Evolutionary conservation across 2,113 vertebrate species (phyloP).

Genomic region (Burhinus oedicnemus): DNA sequence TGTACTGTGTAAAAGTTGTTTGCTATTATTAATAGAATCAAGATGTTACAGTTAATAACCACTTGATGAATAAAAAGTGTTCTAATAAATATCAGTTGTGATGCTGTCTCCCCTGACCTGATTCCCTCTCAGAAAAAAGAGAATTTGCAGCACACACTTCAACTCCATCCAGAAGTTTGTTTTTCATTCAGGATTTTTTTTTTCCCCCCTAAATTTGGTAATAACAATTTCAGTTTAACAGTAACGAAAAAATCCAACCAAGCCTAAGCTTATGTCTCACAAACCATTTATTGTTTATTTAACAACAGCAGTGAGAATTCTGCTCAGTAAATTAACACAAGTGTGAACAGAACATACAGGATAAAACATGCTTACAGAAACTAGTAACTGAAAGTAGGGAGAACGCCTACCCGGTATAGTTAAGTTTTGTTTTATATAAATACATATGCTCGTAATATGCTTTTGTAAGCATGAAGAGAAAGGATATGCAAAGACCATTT

Average conservation of each 20-base stretch:
- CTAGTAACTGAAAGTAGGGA: neutral
- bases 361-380: slow-evolving; percentile 42
- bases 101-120: neutral
- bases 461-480: neutral
- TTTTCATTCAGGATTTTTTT: neutral
- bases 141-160: neutral
- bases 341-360: slow-evolving; percentile 9
- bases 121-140: neutral
- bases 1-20: too few relatives aligned
- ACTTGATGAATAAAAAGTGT: neutral
- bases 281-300: neutral
- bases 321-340: neutral
- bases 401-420: neutral
- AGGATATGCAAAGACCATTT: neutral
- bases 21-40: too few relatives aligned
- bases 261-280: neutral
- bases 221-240: neutral
- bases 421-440: neutral
- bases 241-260: neutral
- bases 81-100: neutral
- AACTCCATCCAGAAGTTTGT: neutral
- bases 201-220: neutral
- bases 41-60: neutral
- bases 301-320: neutral
- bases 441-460: neutral